Base-by-base conservation (phyloP, 2,797 vertebrate species). In the Brachyrhaphis roseni region DNA sequence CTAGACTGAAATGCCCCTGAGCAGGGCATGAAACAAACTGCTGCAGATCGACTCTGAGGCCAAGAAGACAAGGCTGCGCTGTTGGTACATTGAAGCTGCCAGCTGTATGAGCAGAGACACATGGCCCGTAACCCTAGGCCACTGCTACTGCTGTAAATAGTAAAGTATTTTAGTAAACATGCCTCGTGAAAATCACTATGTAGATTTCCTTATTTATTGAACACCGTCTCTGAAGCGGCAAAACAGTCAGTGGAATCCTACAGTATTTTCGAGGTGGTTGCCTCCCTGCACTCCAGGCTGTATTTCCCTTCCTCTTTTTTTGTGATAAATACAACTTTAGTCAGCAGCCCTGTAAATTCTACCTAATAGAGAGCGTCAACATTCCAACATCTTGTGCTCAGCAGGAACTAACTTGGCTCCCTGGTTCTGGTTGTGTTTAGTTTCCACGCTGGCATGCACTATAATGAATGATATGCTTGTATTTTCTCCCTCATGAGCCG, bases 351-450 rank as follows among this genome's bases (percentile, higher is more conserved):
- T 90, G 86, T 90, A 87, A 82, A 91, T 92, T 90, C 86, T 88
- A 82, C 77, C 77, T 87, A 87, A 91, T 85, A 83, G 83, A 86
- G 82, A 89, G 79, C 90, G 92, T 92, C 93, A 90, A 88, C 82
- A 86, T 88, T 74, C 83, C 84, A 87, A 86, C 91, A 93, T 91
- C 87, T 93, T 93, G 90, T 78, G 77, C 93, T 90, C 92, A 93
- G 91, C 92, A 90, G 91, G 94, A 93, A 86, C 88, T 80, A 66
- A 84, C 86, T 89, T 57, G 82, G 79, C 90, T 88, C 90, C 85
- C 80, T 49, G 75, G 86, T 82, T 88, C 78, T 88, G 90, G 78
- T 85, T 81, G 89, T 88, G 87, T 89, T 91, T 85, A 77, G 80
- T 88, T 81, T 84, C 86, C 74, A 75, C 76, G 75, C 77, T 88